These are phyloP conservation scores for Limnephilus lunatus DNA, from an alignment of 2,888 invertebrate species.

Conservation along the genomic window DNA sequence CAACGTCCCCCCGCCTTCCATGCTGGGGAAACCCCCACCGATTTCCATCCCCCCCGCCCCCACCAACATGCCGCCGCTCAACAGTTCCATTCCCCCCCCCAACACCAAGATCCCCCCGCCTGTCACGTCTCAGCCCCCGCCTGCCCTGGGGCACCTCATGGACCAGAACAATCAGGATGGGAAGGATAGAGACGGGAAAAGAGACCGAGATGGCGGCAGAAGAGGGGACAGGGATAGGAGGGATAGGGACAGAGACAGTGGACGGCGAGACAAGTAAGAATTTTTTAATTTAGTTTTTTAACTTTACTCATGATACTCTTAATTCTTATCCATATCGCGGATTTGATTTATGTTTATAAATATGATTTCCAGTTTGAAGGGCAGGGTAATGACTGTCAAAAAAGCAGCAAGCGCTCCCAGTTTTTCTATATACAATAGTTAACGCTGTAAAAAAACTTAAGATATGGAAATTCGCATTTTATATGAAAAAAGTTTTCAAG, in stretches of 20 bases:
- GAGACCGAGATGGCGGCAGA: constrained; percentile 68
- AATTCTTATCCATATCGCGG: too few species aligned
- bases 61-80: constrained; percentile 24
- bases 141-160: constrained; percentile 22
- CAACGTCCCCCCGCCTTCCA: constrained; percentile 72
- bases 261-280: constrained; percentile 66
- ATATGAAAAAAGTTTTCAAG: neutral
- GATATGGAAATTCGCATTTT: neutral
- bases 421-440: too few species aligned
- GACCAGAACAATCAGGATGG: constrained; percentile 65
- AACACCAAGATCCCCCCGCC: constrained; percentile 67
- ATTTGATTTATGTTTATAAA: too few species aligned
- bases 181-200: constrained; percentile 66
- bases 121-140: constrained; percentile 63
- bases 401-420: too few species aligned
- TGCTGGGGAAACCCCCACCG: constrained; percentile 67
- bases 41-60: constrained; percentile 26
- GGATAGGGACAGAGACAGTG: constrained; percentile 66
- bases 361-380: constrained; percentile 51
- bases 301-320: too few species aligned
- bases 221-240: constrained; percentile 66
- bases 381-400: constrained; percentile 64
- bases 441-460: too few species aligned
- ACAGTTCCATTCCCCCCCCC: constrained; percentile 70
- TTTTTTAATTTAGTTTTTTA: neutral